Conservation (phyloP, 2,888 invertebrate genomes). For the Slavum lentiscoides region DNA sequence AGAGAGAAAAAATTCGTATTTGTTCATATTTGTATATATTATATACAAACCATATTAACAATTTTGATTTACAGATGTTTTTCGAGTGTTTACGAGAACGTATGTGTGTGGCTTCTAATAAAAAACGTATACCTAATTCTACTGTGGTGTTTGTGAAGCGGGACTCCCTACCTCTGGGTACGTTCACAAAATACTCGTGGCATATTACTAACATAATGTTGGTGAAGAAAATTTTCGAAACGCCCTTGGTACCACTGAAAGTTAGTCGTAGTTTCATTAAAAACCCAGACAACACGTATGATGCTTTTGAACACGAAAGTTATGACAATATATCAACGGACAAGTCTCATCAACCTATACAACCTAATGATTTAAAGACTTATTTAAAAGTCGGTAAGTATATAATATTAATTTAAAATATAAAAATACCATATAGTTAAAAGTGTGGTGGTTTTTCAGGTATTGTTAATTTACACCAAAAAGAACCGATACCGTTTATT, state of each 20-base stretch:
- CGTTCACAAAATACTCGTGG: slow-evolving; percentile 73
- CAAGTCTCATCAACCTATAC: slow-evolving; percentile 61
- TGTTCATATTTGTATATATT: neutral
- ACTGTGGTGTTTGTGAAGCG: slow-evolving; percentile 66
- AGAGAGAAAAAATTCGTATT: neutral
- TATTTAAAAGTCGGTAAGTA: slow-evolving; percentile 69
- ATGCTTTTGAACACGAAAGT: slow-evolving; percentile 61
- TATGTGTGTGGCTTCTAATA: slow-evolving; percentile 68
- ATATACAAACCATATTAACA: neutral
- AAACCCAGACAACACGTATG: slow-evolving; percentile 67
- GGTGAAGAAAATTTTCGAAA: slow-evolving; percentile 75
- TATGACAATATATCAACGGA: slow-evolving; percentile 60
- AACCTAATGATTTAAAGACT: slow-evolving; percentile 67
- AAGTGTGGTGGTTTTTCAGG: neutral
- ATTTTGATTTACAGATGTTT: slow-evolving; percentile 62
- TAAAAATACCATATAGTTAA: neutral
- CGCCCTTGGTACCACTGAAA: slow-evolving; percentile 67
- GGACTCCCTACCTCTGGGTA: slow-evolving; percentile 68
- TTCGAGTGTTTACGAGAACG: slow-evolving; percentile 74
- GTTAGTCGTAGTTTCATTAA: slow-evolving; percentile 69
- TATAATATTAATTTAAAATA: neutral
- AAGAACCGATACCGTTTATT: slow-evolving; percentile 69
- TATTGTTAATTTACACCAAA: slow-evolving; percentile 55
- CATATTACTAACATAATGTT: slow-evolving; percentile 72
- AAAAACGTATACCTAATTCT: slow-evolving; percentile 69